Evolutionary conservation across 1,140 invertebrate species (phyloP), one percentile per base, ranked within the genome.

Genomic region (Trichonephila inaurata): DNA sequence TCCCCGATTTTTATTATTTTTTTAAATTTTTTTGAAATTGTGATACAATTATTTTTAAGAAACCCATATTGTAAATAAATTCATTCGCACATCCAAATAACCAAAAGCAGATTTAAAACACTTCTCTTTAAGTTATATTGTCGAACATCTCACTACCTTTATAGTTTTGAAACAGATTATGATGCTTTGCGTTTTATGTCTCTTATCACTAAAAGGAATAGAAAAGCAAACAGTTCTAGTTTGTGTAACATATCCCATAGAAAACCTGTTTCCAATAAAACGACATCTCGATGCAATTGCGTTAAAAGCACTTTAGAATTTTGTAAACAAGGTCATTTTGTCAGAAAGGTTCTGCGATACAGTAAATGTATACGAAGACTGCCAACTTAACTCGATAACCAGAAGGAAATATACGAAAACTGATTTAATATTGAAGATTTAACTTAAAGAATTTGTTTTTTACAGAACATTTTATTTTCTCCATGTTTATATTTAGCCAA

Each of bases 301-400:
- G 89, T 82, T 91, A 91, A 91, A 91, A 82, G 89, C 89, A 72
- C 89, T 81, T 91, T 91, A 28, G 58, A 82, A 24, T 60, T 89
- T 91, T 24, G 89, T 82, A 82, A 91, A 91, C 87, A 91, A 62
- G 69, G 89, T 91, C 89, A 82, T 91, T 91, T 81, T 91, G 77
- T 91, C 69, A 82, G 72, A 91, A 91, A 21, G 60, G 44, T 82
- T 89, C 72, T 33, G 14, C 82, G 69, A 77, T 77, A 85, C n/a
- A 58, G 82, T 85, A 60, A 60, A 85, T 85, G 82, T 28, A 85
- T 24, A 19, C 82, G 82, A 85, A 85, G 44, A 58, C 82, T 85
- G 44, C 58, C 33, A 61, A 24, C 44, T 58, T 85, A 85, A 85
- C 58, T 85, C 82, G 82, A 85, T 85, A 85, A 85, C n/a, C 44